Conservation (phyloP, 2,888 invertebrate species). For the Sipha maydis region DNA sequence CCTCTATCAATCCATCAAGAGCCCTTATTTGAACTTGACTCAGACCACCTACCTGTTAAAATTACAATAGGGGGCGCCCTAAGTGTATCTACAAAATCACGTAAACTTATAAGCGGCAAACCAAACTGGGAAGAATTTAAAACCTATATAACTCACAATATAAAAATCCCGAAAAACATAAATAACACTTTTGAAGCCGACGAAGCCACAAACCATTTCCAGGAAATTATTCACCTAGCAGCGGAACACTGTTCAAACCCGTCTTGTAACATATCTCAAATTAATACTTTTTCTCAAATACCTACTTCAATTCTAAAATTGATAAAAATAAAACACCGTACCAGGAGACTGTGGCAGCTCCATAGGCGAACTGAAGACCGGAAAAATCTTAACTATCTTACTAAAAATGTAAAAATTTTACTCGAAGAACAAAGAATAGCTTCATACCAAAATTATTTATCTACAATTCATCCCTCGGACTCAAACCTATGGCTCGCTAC, state of each 20-base stretch:
- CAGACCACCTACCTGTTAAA: conserved; percentile 10
- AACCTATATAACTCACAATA: background rate
- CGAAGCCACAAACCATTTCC: too few relatives aligned
- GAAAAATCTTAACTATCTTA: too few relatives aligned
- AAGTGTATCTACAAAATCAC: background rate
- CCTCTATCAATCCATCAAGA: background rate
- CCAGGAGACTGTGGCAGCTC: too few relatives aligned
- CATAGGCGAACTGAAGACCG: too few relatives aligned
- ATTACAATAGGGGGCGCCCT: background rate
- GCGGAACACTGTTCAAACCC: background rate
- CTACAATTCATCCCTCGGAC: conserved; percentile 12
- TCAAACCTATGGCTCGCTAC: background rate
- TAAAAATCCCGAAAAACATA: conserved; percentile 16
- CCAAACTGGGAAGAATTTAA: conserved; percentile 24
- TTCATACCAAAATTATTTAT: too few relatives aligned
- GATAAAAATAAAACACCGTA: too few relatives aligned
- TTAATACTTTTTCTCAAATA: background rate
- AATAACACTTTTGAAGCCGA: background rate
- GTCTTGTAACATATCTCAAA: too few relatives aligned
- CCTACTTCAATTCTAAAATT: background rate
- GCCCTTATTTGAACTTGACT: conserved; percentile 4
- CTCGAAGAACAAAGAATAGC: background rate
- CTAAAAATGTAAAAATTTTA: background rate
- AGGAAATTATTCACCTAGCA: background rate
- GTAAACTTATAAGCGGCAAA: conserved; percentile 21